A percentile compares a stretch with the other conserved stretches of the same genome.
Evolutionary conservation across 2,888 invertebrate species (phyloP).

Genomic region (Corbicula japonica): DNA sequence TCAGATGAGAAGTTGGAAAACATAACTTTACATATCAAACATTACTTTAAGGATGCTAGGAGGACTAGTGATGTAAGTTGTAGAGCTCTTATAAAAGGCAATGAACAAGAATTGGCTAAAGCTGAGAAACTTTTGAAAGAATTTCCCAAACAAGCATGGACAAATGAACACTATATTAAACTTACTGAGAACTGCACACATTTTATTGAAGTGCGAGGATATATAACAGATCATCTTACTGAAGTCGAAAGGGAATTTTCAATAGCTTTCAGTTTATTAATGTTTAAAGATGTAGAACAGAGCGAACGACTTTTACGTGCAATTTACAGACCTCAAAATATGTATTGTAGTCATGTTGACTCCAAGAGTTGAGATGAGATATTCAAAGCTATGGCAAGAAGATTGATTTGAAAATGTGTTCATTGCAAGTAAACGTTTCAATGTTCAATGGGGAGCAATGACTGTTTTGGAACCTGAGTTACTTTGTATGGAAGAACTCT

Average conservation of each 20-base stretch:
- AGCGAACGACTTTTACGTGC: conserved; percentile 68
- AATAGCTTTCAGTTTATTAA: conserved; percentile 68
- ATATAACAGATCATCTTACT: conserved; percentile 32
- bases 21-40: neutral
- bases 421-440: conserved; percentile 58
- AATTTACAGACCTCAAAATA: conserved; percentile 74
- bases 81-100: conserved; percentile 64
- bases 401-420: conserved; percentile 72
- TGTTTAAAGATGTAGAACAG: conserved; percentile 66
- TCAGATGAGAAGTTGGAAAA: conserved; percentile 21
- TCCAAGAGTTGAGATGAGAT: conserved; percentile 34
- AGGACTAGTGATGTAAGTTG: conserved; percentile 64
- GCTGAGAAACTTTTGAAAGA: neutral
- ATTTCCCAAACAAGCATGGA: neutral
- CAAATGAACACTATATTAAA: neutral
- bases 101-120: conserved; percentile 29
- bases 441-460: conserved; percentile 74
- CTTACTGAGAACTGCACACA: conserved; percentile 31
- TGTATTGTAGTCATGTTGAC: conserved; percentile 78
- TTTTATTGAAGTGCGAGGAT: conserved; percentile 28
- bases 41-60: conserved; percentile 24
- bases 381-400: conserved; percentile 38
- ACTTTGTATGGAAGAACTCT: conserved; percentile 73
- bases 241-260: conserved; percentile 59
- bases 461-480: conserved; percentile 74